phyloP scores from a whole-genome alignment of 2,113 vertebrate species.

The Thoracochromis brauschi region DNA sequence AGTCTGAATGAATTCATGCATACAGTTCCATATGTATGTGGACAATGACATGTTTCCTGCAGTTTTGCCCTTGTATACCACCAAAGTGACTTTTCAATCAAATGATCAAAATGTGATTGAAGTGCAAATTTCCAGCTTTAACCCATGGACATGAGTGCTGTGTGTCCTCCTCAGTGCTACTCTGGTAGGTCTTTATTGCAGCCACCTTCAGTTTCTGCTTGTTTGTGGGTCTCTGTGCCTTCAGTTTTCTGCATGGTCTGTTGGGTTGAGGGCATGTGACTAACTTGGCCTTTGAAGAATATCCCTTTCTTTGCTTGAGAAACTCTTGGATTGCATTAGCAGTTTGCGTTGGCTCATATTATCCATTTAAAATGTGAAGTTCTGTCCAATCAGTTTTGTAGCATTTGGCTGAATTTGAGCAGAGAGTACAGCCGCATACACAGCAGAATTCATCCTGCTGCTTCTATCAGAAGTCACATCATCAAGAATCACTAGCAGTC shows the following conservation, averaged over 20 bases:
- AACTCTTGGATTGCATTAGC: neutral
- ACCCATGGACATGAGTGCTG: fast-evolving
- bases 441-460: neutral
- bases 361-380: neutral
- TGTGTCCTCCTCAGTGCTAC: neutral
- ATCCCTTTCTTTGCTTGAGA: neutral
- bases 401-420: neutral
- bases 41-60: neutral
- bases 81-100: neutral
- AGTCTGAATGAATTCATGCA: neutral
- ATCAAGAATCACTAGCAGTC: neutral
- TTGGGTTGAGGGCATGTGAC: neutral
- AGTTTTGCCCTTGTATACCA: neutral
- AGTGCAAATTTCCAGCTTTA: neutral
- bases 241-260: neutral
- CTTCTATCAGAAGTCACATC: neutral
- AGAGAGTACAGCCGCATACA: neutral
- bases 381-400: neutral
- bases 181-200: neutral
- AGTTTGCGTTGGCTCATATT: neutral
- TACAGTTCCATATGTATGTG: neutral
- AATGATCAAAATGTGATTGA: neutral
- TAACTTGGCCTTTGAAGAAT: neutral
- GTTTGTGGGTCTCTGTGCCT: neutral
- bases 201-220: neutral